Base-by-base conservation (phyloP, 2,797 vertebrate genomes). In the Peromyscus attwateri region DNA sequence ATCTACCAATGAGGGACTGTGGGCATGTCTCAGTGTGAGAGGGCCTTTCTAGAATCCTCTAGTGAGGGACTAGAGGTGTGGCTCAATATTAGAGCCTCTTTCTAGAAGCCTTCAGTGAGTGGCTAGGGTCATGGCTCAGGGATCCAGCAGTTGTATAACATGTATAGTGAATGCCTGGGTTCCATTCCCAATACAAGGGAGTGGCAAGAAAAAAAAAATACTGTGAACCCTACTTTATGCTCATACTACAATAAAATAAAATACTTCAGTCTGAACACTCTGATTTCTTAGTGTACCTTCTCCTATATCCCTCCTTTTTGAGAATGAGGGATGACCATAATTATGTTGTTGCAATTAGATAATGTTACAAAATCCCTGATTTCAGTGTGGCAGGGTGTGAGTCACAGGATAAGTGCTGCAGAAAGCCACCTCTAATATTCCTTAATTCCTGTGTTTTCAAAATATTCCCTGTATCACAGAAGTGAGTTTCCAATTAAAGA, bases 381-480 rank as follows among this genome's bases (percentile, higher is more conserved):
- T 73, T 89, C 91, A 94, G 85, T 34, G 89, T 64, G 83, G 27
- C 11, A 93, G 60, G 79, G 75, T 31, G 43, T 52, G 93, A 95
- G 80, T 75, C 73, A 91, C 27, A 85, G 73, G 49, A 82, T 16
- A 13, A 0, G 85, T 71, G 13, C 2, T 73, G 71, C 76, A n/a
- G 23, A 66, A 1, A 4, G 17, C 37, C 57, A 95, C 4, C 88
- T 76, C 25, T 91, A 75, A 29, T 75, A 87, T 68, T 88, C 27
- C 91, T 88, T 93, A 87, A 80, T 94, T 87, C 68, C 29, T 17
- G 13, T 68, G 12, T 96, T 82, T 87, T 95, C 89, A 95, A 97
- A 96, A 95, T 95, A 97, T 90, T 93, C 94, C 79, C 1, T 71
- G 71, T 27, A 37, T 27, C 96, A 84, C 87, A 96, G 79, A 40